phyloP scores from a whole-genome alignment of 2,888 invertebrate species.

The Spisula subtruncata region DNA sequence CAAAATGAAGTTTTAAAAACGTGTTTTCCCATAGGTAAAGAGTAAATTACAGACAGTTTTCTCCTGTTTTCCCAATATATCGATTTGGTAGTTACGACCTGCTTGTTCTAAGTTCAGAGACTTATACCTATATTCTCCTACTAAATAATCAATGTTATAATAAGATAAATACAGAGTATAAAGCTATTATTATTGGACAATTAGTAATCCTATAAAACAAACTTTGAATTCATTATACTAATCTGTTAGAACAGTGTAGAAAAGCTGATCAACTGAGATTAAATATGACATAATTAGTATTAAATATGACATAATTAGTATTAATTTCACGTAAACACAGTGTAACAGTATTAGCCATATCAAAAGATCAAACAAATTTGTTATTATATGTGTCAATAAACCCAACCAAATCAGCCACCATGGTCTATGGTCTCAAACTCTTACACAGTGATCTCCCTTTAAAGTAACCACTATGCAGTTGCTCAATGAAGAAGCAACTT shows the following conservation, averaged over 20 bases:
- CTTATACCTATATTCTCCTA: background rate
- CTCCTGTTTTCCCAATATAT: too few species aligned
- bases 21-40: too few species aligned
- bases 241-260: background rate
- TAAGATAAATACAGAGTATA: background rate
- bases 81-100: too few species aligned
- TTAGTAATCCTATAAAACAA: constrained; percentile 11
- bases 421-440: too few species aligned
- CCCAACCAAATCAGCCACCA: background rate
- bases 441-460: too few species aligned
- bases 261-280: background rate
- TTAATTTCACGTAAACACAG: constrained; percentile 6
- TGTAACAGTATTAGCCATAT: background rate
- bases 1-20: too few species aligned
- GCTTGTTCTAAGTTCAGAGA: too few species aligned
- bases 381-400: background rate
- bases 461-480: too few species aligned
- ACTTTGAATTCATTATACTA: constrained; percentile 15
- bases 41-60: too few species aligned
- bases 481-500: too few species aligned
- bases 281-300: background rate
- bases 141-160: constrained; percentile 12
- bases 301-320: background rate
- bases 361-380: background rate
- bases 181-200: background rate